These are phyloP conservation scores for Prietella phreatophila DNA, from an alignment of 2,113 vertebrate species.

Conservation along the genomic window DNA sequence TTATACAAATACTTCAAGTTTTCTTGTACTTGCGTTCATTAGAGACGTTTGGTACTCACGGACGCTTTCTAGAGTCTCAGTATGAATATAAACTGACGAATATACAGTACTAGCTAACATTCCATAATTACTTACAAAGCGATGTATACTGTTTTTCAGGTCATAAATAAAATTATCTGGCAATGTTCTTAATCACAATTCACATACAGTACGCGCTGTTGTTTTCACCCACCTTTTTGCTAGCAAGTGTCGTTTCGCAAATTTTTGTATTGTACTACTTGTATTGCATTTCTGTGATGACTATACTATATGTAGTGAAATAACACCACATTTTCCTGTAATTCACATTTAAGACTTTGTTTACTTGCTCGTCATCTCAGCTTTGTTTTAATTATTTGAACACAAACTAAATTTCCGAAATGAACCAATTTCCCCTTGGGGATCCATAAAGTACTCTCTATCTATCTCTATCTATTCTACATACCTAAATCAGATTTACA, in stretches of 20 bases:
- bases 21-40: background rate
- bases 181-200: background rate
- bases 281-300: too few relatives aligned
- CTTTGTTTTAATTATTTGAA: background rate
- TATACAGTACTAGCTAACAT: background rate
- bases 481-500: background rate
- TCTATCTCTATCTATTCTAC: background rate
- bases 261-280: background rate
- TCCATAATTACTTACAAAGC: background rate
- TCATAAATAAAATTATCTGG: background rate
- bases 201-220: background rate
- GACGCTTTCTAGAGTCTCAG: background rate
- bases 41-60: background rate
- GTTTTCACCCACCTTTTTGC: background rate
- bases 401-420: background rate
- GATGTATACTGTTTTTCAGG: background rate
- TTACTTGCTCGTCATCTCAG: background rate
- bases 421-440: too few relatives aligned
- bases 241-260: background rate
- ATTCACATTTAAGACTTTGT: background rate
- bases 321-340: background rate
- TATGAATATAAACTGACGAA: background rate
- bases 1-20: background rate
- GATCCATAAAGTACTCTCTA: too few relatives aligned
- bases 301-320: background rate